Base-by-base conservation (phyloP, 2,888 invertebrate species). In the Meloe dianella region DNA sequence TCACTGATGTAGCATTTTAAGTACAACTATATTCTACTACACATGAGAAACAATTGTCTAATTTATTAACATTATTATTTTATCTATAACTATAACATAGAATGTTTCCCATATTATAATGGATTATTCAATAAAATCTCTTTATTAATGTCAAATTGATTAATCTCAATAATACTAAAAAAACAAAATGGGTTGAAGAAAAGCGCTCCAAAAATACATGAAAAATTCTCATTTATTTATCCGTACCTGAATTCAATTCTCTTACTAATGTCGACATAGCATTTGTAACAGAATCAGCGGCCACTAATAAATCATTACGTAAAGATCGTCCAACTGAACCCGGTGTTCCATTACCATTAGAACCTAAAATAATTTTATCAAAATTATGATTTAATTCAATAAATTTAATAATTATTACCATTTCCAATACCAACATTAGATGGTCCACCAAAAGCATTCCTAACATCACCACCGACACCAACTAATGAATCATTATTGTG, bases 241-340 rank as follows among this genome's bases (percentile, higher is more conserved):
- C 80, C 87, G 86, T 85, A 93, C 93, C 94, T 87, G 95, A 94
- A 85, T 97, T 97, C 63, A 98, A 89, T 87, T 98, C 98, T 83
- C 95, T 89, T 76, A 98, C 98, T 76, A 98, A 89, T 29, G 96
- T 95, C 38, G 97, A 96, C 97, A 98, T 98, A 70, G 98, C 98
- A 85, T 95, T 95, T 69, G 98, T 97, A 75, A 98, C 97, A 30
- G 96, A 97, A 85, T 98, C 98, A 57, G 98, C 98, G 58, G 98
- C 97, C 79, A 94, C 93, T 74, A 98, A 88, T 64, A 98, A 88
- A 84, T 97, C 96, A 80, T 94, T 94, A 78, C 93, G 87, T 61
- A 94, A 87, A 74, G 89, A 91, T 76, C 92, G 87, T 72, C 88
- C 87, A 74, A 80, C 77, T 20, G 83, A 82, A 58, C 82, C 82